phyloP scores from a whole-genome alignment of 2,113 vertebrate genomes.

The Oreochromis spilurus region DNA sequence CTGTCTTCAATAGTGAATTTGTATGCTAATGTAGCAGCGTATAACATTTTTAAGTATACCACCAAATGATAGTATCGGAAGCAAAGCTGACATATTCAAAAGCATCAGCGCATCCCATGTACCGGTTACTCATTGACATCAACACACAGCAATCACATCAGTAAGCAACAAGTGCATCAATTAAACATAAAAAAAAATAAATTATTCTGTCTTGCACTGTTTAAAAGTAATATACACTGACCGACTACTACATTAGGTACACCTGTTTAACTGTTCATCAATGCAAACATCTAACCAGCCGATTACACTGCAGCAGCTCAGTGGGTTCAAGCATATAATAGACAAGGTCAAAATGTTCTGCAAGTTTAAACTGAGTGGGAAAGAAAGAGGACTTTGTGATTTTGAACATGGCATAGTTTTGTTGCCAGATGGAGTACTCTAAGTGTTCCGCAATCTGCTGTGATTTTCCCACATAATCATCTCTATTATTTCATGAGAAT shows the following conservation, averaged over 20 bases:
- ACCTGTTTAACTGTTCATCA: neutral
- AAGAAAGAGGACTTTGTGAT: neutral
- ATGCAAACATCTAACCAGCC: neutral
- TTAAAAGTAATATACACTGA: neutral
- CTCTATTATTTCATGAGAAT: neutral
- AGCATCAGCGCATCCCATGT: neutral
- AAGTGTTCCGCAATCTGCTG: neutral
- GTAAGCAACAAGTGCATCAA: neutral
- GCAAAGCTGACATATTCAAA: constrained; percentile 16
- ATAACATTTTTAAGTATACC: constrained; percentile 64
- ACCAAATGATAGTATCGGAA: constrained; percentile 33
- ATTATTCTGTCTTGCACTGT: neutral
- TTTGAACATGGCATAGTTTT: neutral
- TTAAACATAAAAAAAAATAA: neutral
- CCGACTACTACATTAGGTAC: neutral
- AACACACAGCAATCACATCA: constrained; percentile 30
- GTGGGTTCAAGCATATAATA: neutral
- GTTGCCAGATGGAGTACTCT: neutral
- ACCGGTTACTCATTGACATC: neutral
- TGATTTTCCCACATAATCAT: neutral
- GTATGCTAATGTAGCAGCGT: constrained; percentile 68
- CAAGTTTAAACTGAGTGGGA: neutral
- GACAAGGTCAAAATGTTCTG: neutral
- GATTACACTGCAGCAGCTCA: neutral
- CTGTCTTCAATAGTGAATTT: constrained; percentile 67